Evolutionary conservation across 2,797 vertebrate species (phyloP), one percentile per base, ranked within the genome.

Genomic region (Borostomias antarcticus): DNA sequence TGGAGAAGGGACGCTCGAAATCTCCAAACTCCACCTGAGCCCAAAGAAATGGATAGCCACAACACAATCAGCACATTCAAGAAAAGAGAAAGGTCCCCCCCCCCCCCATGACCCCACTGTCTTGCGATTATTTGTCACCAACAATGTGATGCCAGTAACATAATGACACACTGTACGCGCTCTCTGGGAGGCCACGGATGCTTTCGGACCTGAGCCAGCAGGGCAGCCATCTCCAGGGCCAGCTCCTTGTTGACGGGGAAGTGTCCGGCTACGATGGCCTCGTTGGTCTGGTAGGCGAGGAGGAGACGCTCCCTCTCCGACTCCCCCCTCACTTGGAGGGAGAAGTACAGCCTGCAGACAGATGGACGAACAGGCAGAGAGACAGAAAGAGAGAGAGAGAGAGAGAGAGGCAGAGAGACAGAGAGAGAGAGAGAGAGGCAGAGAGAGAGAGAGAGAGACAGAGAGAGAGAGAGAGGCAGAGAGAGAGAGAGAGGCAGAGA

Each of bases 181-280:
- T 43, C 40, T 43, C 40, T 43, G 40, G 40, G 15, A 43, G n/a
- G n/a, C n/a, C n/a, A 32, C 4, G 5, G 33, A 17, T 23, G 21
- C n/a, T n/a, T 50, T 19, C 66, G 88, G 89, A 98, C 97, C 96
- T 99, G 96, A 66, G 98, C 96, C 64, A 99, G 84, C 75, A 99
- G 92, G 43, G 96, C 95, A 4, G 96, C 93, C 95, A 99, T 89
- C 89, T 99, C 98, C 85, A 99, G 77, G 0, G 96, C 96, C 72
- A 99, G 92, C 64, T 98, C 98, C 90, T 97, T 98, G 92, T 96
- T 99, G 71, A 99, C 91, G 0, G 98, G 97, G 78, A 99, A 99
- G 76, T 96, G 93, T 68, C 97, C 96, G 3, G 91, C 93, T 47
- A 94, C 86, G 35, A 99, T 95, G 81, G 96, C 93, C 77, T 96